Percentiles rank a stretch among this genome's conserved stretches.
These are phyloP conservation scores for Scaptodrosophila lebanonensis DNA, from an alignment of 1,140 invertebrate species.

Conservation along the genomic window DNA sequence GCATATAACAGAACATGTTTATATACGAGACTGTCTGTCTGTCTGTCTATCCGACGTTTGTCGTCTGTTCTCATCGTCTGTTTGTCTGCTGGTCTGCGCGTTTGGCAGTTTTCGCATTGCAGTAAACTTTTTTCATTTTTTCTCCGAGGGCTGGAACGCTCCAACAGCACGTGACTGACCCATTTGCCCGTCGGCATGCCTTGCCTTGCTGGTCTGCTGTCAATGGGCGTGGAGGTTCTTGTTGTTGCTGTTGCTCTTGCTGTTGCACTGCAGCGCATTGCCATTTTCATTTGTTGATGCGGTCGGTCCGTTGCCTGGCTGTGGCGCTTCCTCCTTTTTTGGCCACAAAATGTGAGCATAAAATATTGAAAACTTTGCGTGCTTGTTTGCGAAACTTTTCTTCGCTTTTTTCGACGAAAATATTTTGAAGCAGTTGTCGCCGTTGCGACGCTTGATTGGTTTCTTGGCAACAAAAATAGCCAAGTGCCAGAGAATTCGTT, in stretches of 20 bases:
- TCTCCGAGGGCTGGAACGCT: not conserved
- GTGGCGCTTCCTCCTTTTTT: slow-evolving; percentile 46
- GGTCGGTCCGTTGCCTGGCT: slow-evolving; percentile 26
- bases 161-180: slow-evolving; percentile 53
- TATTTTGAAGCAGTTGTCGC: slow-evolving; percentile 17
- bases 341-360: slow-evolving; percentile 62
- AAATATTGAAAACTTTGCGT: slow-evolving; percentile 60
- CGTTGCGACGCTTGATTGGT: slow-evolving; percentile 44
- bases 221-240: too few species aligned
- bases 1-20: too few species aligned
- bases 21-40: not conserved
- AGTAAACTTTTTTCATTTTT: slow-evolving; percentile 48
- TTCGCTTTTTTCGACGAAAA: too few species aligned
- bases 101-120: slow-evolving; percentile 51
- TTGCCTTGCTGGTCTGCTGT: too few species aligned
- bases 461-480: slow-evolving; percentile 48
- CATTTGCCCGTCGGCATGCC: not conserved
- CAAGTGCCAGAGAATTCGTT: too few species aligned
- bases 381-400: slow-evolving; percentile 31
- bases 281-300: slow-evolving; percentile 59
- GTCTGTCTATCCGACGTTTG: not conserved
- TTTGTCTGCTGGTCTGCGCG: too few species aligned
- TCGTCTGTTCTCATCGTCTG: too few species aligned
- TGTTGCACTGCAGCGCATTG: slow-evolving; percentile 6
- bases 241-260: too few species aligned